phyloP scores from a whole-genome alignment of 30 jellyfish, hydroid and myxozoan species.

The Aurelia aurita region DNA sequence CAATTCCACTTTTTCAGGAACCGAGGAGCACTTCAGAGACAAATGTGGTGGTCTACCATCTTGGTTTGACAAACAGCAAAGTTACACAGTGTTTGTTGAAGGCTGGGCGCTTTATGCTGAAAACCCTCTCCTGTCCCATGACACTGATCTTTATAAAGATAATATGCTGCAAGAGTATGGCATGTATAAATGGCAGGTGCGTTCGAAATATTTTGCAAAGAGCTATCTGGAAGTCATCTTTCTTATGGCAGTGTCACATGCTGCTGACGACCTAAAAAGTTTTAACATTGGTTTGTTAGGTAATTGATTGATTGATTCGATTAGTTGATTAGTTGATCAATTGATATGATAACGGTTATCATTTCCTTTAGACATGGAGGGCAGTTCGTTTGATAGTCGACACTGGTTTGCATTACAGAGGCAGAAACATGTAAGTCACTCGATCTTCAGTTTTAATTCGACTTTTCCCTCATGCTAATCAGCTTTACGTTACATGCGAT shows the following conservation, averaged over 20 bases:
- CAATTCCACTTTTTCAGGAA: slow-evolving; percentile 44
- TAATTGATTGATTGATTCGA: too few relatives aligned
- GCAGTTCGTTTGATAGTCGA: slow-evolving; percentile 93
- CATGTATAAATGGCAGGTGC: slow-evolving; percentile 98
- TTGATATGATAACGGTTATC: neutral
- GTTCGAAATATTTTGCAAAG: too few relatives aligned
- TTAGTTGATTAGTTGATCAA: too few relatives aligned
- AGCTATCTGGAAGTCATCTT: too few relatives aligned
- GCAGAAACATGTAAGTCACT: slow-evolving; percentile 69
- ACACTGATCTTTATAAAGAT: slow-evolving; percentile 77
- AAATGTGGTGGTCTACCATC: slow-evolving; percentile 75
- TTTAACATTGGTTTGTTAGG: too few relatives aligned
- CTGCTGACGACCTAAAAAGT: too few relatives aligned
- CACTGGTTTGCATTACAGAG: slow-evolving; percentile 91
- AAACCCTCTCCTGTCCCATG: slow-evolving; percentile 92
- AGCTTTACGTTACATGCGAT: too few relatives aligned
- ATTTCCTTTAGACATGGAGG: slow-evolving; percentile 77
- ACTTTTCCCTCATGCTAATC: too few relatives aligned
- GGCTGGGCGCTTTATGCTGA: slow-evolving; percentile 97
- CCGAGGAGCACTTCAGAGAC: slow-evolving; percentile 83
- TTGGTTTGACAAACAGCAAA: slow-evolving; percentile 73
- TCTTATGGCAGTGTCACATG: too few relatives aligned
- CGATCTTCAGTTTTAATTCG: too few relatives aligned
- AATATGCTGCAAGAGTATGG: slow-evolving; percentile 87
- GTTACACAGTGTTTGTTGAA: slow-evolving; percentile 79